These are phyloP conservation scores for Gavialis gangeticus DNA, from an alignment of 2,113 vertebrate genomes.

Conservation along the genomic window DNA sequence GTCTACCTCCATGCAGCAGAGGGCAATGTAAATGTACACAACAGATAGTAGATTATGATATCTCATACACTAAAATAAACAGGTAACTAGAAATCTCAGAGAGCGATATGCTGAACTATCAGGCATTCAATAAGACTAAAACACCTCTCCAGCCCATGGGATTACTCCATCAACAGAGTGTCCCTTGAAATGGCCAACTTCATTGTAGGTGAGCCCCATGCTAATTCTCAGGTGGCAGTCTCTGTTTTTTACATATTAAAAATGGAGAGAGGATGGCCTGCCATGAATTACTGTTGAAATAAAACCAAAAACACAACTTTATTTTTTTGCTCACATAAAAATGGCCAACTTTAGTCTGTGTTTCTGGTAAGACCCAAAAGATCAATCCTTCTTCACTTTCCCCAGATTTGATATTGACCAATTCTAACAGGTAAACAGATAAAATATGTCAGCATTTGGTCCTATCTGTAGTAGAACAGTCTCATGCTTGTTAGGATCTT, in stretches of 20 bases:
- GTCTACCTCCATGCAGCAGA: too few relatives aligned
- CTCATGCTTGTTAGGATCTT: conserved; percentile 22
- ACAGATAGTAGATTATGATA: too few relatives aligned
- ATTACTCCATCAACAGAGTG: neutral
- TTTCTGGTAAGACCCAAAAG: neutral
- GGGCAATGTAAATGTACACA: too few relatives aligned
- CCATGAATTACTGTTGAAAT: neutral
- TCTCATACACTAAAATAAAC: too few relatives aligned
- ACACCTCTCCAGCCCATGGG: too few relatives aligned
- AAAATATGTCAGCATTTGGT: conserved; percentile 30
- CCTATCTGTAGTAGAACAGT: neutral
- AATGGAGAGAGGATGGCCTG: neutral
- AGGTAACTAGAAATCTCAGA: too few relatives aligned
- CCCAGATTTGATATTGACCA: conserved; percentile 29
- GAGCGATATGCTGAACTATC: too few relatives aligned
- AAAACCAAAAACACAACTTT: neutral
- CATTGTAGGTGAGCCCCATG: neutral
- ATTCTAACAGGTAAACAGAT: conserved; percentile 32
- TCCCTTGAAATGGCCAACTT: neutral
- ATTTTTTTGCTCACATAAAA: neutral
- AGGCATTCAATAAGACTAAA: too few relatives aligned
- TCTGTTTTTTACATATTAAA: neutral
- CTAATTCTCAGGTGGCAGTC: neutral
- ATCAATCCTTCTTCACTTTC: conserved; percentile 23
- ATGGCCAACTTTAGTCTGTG: neutral